Evolutionary conservation across 2,888 invertebrate species (phyloP).

Genomic region (Podotricha telesiphe): DNA sequence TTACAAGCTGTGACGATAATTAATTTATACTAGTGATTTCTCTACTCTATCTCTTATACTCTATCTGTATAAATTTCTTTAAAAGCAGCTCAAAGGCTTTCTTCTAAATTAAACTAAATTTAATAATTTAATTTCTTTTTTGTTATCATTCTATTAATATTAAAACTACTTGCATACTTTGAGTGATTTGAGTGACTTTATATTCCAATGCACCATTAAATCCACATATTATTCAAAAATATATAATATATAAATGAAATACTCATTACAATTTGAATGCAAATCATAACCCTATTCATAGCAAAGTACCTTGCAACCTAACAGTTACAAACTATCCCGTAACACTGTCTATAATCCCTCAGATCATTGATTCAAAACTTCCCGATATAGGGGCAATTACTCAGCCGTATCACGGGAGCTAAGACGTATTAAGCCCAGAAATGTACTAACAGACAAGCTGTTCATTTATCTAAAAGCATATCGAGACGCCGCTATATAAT

Average conservation of each 20-base stretch:
- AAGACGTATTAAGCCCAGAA: constrained; percentile 55
- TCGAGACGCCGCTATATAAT: constrained; percentile 61
- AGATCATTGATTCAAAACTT: constrained; percentile 46
- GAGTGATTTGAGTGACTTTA: no score
- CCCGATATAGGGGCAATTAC: constrained; percentile 69
- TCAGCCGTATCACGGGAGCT: constrained; percentile 51
- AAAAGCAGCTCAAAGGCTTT: no score
- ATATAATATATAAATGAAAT: no score
- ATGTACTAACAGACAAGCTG: constrained; percentile 53
- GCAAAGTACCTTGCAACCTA: constrained; percentile 4
- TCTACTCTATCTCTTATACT: no score
- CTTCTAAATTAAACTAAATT: no score
- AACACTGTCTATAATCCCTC: constrained; percentile 37
- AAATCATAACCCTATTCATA: neutral
- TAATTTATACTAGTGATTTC: neutral
- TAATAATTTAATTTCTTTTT: no score
- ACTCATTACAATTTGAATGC: neutral
- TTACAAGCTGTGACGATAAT: neutral
- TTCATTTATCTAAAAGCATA: constrained; percentile 75
- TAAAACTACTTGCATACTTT: no score
- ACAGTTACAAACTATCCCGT: constrained; percentile 27
- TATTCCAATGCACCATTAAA: no score
- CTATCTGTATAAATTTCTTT: no score
- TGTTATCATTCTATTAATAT: no score
- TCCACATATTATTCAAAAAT: neutral